Conservation (phyloP, 2,797 vertebrate species). For the Avahi laniger region DNA sequence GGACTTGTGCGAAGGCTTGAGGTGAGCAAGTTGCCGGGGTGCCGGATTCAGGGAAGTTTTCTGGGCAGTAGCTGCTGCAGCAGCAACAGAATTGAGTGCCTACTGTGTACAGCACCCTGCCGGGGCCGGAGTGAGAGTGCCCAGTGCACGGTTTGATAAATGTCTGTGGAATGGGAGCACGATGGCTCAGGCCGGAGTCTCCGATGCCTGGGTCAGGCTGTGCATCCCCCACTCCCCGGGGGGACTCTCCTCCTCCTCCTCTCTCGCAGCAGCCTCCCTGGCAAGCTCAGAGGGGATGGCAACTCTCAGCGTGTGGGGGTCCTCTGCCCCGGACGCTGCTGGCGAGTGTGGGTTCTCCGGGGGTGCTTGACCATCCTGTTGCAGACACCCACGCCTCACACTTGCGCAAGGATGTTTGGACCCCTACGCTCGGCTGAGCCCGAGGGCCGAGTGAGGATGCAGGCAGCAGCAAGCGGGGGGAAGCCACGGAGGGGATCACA, state of each 20-base stretch:
- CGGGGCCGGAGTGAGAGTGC: neutral
- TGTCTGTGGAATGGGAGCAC: neutral
- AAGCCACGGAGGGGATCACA: neutral
- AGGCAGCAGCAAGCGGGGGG: neutral
- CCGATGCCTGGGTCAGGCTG: neutral
- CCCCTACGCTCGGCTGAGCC: neutral
- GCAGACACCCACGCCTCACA: fast-evolving
- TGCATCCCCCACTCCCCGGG: fast-evolving
- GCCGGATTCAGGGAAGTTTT: neutral
- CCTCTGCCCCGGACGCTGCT: neutral
- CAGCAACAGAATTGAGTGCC: neutral
- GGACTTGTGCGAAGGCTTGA: neutral
- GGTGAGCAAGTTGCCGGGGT: neutral
- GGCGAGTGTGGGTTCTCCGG: neutral
- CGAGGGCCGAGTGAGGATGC: neutral
- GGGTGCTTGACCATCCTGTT: neutral
- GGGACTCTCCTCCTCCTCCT: neutral
- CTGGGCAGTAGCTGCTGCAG: neutral
- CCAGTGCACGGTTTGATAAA: neutral
- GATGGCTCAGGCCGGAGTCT: neutral
- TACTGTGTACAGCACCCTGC: neutral
- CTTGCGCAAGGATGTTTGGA: neutral
- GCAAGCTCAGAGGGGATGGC: neutral
- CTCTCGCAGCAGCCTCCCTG: neutral
- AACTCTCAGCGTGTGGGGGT: neutral